Evolutionary conservation across 2,888 invertebrate genomes (phyloP).

Genomic region (Ramazzottius varieornatus): DNA sequence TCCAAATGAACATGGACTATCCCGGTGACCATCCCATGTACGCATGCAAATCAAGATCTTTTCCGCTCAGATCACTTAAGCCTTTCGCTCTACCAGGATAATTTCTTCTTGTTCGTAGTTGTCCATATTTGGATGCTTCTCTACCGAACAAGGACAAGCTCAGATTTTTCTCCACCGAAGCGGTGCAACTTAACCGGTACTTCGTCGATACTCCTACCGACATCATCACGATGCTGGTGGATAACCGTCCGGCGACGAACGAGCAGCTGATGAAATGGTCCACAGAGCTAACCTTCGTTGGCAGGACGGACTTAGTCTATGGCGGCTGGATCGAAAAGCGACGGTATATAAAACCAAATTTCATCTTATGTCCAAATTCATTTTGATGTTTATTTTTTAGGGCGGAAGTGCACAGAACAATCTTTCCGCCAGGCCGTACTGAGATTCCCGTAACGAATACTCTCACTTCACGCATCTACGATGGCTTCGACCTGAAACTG

Average conservation of each 20-base stretch:
- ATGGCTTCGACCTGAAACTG: not conserved
- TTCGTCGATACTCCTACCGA: not conserved
- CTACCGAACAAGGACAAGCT: not conserved
- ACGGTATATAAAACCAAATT: not conserved
- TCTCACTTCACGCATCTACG: not conserved
- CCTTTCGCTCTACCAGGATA: not conserved
- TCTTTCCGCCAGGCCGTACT: not conserved
- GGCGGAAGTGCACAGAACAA: not conserved
- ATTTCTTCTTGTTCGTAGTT: not conserved
- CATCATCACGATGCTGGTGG: not conserved
- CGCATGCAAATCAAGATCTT: not conserved
- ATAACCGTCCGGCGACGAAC: not conserved
- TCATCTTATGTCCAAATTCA: not conserved
- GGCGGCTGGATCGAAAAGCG: not conserved
- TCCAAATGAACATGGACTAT: not conserved
- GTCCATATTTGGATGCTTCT: not conserved
- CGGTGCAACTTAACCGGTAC: not conserved
- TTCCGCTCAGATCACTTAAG: not conserved
- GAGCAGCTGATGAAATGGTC: constrained; percentile 4
- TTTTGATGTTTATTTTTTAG: not conserved
- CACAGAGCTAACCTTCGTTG: not conserved
- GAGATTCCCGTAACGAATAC: not conserved
- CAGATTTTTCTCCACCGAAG: not conserved
- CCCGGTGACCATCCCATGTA: not conserved
- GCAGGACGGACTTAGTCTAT: not conserved